Percentiles rank a stretch among this genome's conserved stretches.
Conservation (phyloP, 2,888 invertebrate species). For the Cephus pygmeus region DNA sequence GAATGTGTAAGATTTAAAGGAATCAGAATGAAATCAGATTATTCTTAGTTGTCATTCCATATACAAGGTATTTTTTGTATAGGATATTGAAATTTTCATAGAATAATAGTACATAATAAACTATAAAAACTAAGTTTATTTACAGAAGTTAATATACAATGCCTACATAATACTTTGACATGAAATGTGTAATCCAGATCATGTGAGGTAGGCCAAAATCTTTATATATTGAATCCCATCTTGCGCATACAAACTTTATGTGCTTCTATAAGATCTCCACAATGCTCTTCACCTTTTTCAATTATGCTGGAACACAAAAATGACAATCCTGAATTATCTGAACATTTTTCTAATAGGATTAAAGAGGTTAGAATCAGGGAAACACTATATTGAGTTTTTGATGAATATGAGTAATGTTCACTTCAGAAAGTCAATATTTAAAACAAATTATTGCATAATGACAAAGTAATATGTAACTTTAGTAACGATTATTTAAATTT, state of each 20-base stretch:
- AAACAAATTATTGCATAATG: not conserved
- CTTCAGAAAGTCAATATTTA: not conserved
- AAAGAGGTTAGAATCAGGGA: not conserved
- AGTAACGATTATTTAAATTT: not conserved
- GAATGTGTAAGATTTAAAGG: not conserved
- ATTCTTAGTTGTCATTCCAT: not conserved
- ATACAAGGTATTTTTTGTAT: not conserved
- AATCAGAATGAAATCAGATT: not conserved
- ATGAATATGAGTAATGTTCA: not conserved
- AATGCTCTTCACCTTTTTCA: conserved; percentile 92
- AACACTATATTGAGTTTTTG: not conserved
- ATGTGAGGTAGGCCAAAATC: not conserved
- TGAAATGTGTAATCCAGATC: not conserved
- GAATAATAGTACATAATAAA: not conserved
- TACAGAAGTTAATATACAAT: conserved; percentile 16
- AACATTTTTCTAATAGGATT: not conserved
- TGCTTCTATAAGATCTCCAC: conserved; percentile 89
- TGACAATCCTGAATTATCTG: conserved; percentile 18
- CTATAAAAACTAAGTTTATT: conserved; percentile 11
- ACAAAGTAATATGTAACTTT: not conserved
- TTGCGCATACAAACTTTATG: conserved; percentile 97
- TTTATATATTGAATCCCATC: conserved; percentile 94
- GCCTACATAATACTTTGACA: not conserved
- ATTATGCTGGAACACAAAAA: conserved; percentile 79
- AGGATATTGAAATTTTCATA: not conserved